These are phyloP conservation scores for Sardina pilchardus DNA, from an alignment of 2,113 vertebrate genomes.

Conservation along the genomic window DNA sequence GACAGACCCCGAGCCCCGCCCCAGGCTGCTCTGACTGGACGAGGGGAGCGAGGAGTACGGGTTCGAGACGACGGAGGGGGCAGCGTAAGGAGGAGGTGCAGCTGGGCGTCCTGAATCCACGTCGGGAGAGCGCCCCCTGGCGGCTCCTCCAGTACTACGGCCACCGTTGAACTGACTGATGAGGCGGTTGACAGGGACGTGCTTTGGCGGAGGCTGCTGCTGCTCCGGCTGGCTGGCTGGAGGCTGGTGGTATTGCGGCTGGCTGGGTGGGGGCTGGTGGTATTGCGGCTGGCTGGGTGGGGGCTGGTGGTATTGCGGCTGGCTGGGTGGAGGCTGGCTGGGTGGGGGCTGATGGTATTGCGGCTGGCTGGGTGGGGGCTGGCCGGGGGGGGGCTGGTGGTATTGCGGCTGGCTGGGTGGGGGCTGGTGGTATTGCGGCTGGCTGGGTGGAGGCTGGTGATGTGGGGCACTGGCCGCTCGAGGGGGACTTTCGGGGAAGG, in stretches of 20 bases:
- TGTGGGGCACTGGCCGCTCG: not conserved
- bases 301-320: constrained; percentile 52
- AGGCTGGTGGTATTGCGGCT: constrained; percentile 49
- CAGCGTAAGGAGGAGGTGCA: constrained; percentile 17
- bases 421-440: constrained; percentile 50
- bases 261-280: constrained; percentile 56
- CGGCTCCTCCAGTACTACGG: constrained; percentile 54
- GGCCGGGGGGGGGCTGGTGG: constrained; percentile 62
- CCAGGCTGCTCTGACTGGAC: constrained; percentile 65
- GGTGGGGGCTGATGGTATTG: constrained; percentile 65
- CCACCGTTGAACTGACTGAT: constrained; percentile 75
- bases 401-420: constrained; percentile 43
- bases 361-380: not conserved
- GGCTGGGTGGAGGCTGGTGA: constrained; percentile 28
- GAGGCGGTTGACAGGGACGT: constrained; percentile 72
- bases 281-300: constrained; percentile 61
- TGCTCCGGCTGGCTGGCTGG: constrained; percentile 53
- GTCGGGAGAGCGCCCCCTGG: constrained; percentile 65
- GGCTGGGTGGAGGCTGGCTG: constrained; percentile 54
- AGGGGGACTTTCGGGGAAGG: constrained; percentile 36
- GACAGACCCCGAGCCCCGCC: constrained; percentile 43
- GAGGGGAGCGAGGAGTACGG: constrained; percentile 54
- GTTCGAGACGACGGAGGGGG: constrained; percentile 44
- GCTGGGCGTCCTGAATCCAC: constrained; percentile 56
- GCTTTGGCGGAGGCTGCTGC: constrained; percentile 46